Base-by-base conservation (phyloP, 2,113 vertebrate species). In the Maylandia zebra region DNA sequence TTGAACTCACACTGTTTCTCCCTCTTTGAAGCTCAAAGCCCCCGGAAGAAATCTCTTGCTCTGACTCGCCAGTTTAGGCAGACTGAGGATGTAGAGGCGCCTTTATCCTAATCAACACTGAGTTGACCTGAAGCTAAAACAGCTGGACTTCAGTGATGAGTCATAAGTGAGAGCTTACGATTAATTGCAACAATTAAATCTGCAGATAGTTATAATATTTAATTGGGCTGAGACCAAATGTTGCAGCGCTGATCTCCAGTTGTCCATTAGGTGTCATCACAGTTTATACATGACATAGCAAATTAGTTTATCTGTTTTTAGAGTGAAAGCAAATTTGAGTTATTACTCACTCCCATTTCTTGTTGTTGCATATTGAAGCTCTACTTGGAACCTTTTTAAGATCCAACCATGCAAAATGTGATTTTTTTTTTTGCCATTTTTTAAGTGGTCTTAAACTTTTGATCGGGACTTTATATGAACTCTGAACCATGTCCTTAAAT, bases 101-200 rank as follows among this genome's bases (percentile, higher is more conserved):
- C 87, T 92, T 91, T 90, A 92, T 94, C 88, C 82, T 84, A 85
- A 90, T 92, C 90, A 84, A 89, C 71, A 86, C 2, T n/a, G 61
- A 88, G 64, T n/a, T 43, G 86, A 85, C 32, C 69, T 74, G 87
- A 86, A 71, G 59, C 16, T 64, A n/a, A 83, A 93, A 86, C 85
- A 94, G 85, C 88, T 90, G 88, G 59, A 79, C 52, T 41, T 34
- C 30, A 43, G 74, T 76, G 64, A 84, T 82, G 78, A 80, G 16
- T 82, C 81, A 22, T 5, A 52, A 43, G 8, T 41, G 53, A 48
- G 17, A 36, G 27, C 45, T 78, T 34, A 78, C 7, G 2, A 52
- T 78, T 52, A 30, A 78, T 78, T 34, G 74, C 2, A 52, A 78
- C 16, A 82, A 79, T 79, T 27, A 52, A 74, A 82, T 36, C 17